A percentile compares a stretch with the other conserved stretches of the same genome.
These are phyloP conservation scores for Hipposideros armiger DNA, from an alignment of 2,113 vertebrate genomes.

Conservation along the genomic window DNA sequence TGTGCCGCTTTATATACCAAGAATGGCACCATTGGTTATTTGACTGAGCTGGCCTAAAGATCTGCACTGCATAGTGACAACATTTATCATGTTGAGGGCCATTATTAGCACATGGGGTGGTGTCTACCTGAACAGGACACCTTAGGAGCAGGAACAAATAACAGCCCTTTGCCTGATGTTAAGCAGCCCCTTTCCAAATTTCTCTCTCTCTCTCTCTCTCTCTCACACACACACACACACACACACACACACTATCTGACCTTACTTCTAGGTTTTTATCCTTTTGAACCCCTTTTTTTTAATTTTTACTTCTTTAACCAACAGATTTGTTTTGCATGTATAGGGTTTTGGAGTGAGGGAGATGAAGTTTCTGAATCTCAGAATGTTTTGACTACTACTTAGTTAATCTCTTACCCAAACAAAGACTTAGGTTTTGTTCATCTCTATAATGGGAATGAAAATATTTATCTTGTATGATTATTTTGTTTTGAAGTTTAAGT, in stretches of 20 bases:
- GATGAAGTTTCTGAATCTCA: not conserved
- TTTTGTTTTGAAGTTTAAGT: constrained; percentile 16
- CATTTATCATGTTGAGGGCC: not conserved
- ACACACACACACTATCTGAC: not conserved
- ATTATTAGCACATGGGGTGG: no score
- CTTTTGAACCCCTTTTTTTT: not conserved
- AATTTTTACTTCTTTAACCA: not conserved
- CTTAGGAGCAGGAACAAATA: not conserved
- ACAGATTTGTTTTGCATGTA: not conserved
- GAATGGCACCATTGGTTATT: not conserved
- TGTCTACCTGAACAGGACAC: not conserved
- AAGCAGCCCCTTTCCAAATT: not conserved
- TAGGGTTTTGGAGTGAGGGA: not conserved
- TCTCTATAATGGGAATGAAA: not conserved
- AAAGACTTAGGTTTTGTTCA: not conserved
- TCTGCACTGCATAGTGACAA: not conserved
- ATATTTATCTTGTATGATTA: not conserved
- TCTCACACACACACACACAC: not conserved
- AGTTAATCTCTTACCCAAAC: not conserved
- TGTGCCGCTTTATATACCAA: not conserved
- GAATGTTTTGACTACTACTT: not conserved
- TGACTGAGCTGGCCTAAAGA: not conserved
- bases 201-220: not conserved
- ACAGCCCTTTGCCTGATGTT: not conserved
- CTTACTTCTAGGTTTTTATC: not conserved